These are phyloP conservation scores for Donacobius atricapilla DNA, from an alignment of 2,113 vertebrate genomes.

Conservation along the genomic window DNA sequence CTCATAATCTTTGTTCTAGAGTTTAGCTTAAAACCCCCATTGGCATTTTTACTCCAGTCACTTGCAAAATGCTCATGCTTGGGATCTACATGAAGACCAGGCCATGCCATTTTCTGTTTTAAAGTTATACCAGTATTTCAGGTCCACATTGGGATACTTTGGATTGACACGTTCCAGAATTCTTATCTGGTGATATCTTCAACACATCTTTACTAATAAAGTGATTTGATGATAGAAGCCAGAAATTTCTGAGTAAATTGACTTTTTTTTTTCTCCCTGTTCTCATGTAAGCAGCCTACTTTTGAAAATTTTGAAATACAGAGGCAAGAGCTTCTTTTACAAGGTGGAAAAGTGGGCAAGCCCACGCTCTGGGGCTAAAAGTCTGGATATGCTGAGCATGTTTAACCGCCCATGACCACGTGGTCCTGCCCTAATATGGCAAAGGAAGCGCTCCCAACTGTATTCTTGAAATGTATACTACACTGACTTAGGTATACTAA, in stretches of 20 bases:
- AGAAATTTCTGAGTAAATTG: not conserved
- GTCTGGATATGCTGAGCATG: not conserved
- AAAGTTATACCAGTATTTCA: not conserved
- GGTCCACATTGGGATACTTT: not conserved
- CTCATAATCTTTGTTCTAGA: not conserved
- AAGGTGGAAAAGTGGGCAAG: not conserved
- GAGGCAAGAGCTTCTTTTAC: not conserved
- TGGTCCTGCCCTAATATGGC: not conserved
- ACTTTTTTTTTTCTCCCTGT: too few species aligned
- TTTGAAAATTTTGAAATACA: not conserved
- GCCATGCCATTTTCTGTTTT: not conserved
- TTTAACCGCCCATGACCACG: not conserved
- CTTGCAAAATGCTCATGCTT: not conserved
- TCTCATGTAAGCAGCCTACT: not conserved
- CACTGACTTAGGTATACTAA: not conserved
- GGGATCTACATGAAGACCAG: not conserved
- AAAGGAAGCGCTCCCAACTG: not conserved
- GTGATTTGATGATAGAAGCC: not conserved
- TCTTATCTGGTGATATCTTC: not conserved
- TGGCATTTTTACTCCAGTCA: not conserved
- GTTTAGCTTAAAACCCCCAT: not conserved
- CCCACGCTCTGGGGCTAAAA: not conserved
- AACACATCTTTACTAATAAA: not conserved
- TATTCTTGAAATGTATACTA: not conserved
- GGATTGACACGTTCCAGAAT: not conserved